Evolutionary conservation across 1,140 invertebrate genomes (phyloP).

Genomic region (Ips typographus): DNA sequence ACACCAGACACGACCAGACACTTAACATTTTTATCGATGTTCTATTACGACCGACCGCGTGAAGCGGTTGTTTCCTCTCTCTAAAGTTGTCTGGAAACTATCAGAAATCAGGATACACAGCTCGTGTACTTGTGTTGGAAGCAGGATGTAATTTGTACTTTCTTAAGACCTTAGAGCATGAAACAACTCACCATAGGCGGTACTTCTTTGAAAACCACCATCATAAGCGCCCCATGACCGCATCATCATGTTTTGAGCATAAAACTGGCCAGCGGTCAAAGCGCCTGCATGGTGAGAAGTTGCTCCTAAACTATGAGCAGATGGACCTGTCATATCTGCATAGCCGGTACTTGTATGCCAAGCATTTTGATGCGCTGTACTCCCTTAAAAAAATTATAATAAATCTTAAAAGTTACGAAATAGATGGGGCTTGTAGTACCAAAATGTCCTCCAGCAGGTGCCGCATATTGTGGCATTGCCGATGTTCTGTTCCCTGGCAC

Average conservation of each 20-base stretch:
- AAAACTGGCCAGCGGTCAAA: constrained; percentile 59
- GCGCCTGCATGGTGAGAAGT: constrained; percentile 44
- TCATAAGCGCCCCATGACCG: constrained; percentile 78
- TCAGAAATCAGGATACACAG: neutral
- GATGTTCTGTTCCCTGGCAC: constrained; percentile 54
- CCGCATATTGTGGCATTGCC: constrained; percentile 50
- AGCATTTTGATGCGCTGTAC: constrained; percentile 44
- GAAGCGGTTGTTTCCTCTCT: constrained; percentile 1
- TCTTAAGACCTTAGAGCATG: neutral
- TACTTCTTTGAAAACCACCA: constrained; percentile 70
- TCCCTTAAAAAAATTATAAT: constrained; percentile 33
- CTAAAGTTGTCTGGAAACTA: constrained; percentile 8
- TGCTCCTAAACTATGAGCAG: constrained; percentile 44
- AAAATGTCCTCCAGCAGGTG: constrained; percentile 49
- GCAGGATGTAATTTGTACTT: constrained; percentile 12
- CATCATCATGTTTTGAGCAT: constrained; percentile 75
- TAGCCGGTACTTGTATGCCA: constrained; percentile 49
- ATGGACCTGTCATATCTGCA: constrained; percentile 48
- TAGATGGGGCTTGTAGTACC: constrained; percentile 7
- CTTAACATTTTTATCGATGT: constrained; percentile 5
- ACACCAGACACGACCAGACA: constrained; percentile 10
- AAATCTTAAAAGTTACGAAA: neutral
- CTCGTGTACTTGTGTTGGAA: no score
- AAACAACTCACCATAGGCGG: constrained; percentile 67
- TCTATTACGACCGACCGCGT: neutral